Evolutionary conservation across 2,113 vertebrate species (phyloP), one percentile per base, ranked within the genome.

Genomic region (Corapipo altera): DNA sequence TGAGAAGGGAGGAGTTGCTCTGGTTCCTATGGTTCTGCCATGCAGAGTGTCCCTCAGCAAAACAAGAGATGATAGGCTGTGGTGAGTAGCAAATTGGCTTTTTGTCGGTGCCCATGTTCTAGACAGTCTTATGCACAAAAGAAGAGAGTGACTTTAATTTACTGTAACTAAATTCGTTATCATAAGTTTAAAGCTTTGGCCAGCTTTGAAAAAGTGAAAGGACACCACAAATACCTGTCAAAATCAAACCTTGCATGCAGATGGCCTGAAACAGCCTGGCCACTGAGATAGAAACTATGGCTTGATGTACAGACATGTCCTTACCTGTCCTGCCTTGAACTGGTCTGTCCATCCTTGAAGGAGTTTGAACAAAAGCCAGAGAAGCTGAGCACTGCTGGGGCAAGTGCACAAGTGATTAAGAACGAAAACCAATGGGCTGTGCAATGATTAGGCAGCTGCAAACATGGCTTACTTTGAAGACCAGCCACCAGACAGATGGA

Each of bases 31-130:
- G 46, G 62, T 72, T 82, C 61, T 94, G 81, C 93, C 30, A 11
- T 48, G 91, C 85, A 49, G 65, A 74, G 61, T 18, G 54, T 81
- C 73, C 61, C 93, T 89, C 96, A 66, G 91, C 93, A 94, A 76
- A 95, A 86, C 85, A n/a, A 18, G 41, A 46, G 77, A 70, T 0
- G 90, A 96, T 93, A 96, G 96, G 93, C 96, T 95, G 85, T 86
- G 95, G 93, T 95, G 96, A 96, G 88, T 92, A 81, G 95, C 79
- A 78, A 77, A 85, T 94, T 95, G 95, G 95, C 95, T 95, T 94
- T 90, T 82, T 7, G 18, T 81, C 72, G 41, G 83, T 74, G 73
- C 69, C 83, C 80, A 87, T 59, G 43, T 86, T 69, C 93, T 82
- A 33, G 37, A 67, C 86, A 19, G 12, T 85, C 69, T 91, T 39